Percentiles rank a stretch among this genome's conserved stretches.
These are phyloP conservation scores for Molorchus minor DNA, from an alignment of 2,888 invertebrate genomes.

Conservation along the genomic window DNA sequence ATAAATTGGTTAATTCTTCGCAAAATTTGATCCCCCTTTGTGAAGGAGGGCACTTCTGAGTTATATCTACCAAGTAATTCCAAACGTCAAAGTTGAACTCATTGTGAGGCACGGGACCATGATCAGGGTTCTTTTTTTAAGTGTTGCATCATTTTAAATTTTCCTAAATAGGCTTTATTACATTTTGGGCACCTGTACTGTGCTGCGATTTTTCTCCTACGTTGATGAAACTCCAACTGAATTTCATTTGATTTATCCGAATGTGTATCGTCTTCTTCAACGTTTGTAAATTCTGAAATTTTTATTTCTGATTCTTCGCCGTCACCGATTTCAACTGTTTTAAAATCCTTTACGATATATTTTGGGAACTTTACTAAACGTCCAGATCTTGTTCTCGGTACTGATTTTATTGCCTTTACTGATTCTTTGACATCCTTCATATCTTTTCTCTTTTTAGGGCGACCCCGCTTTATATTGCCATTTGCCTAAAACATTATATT, in stretches of 20 bases:
- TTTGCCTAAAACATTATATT: slow-evolving; percentile 40
- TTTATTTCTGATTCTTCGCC: slow-evolving; percentile 47
- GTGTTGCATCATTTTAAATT: slow-evolving; percentile 69
- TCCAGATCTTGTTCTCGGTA: slow-evolving; percentile 56
- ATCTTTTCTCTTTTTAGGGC: slow-evolving; percentile 50
- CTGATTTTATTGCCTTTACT: slow-evolving; percentile 38
- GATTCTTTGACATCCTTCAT: slow-evolving; percentile 29
- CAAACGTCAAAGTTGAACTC: slow-evolving; percentile 55
- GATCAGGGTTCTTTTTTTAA: slow-evolving; percentile 70
- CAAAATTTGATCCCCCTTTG: slow-evolving; percentile 56
- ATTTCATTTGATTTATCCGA: slow-evolving; percentile 11
- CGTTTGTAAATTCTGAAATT: slow-evolving; percentile 50
- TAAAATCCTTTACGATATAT: slow-evolving; percentile 55
- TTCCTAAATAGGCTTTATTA: slow-evolving; percentile 71
- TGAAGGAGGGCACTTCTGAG: slow-evolving; percentile 52
- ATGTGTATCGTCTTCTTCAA: slow-evolving; percentile 44
- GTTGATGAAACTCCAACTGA: slow-evolving; percentile 41
- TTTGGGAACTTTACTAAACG: slow-evolving; percentile 56
- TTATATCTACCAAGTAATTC: slow-evolving; percentile 57
- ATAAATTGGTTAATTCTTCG: slow-evolving; percentile 55
- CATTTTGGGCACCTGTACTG: slow-evolving; percentile 71
- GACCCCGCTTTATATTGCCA: slow-evolving; percentile 48
- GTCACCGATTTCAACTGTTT: slow-evolving; percentile 53
- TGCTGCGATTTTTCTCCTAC: slow-evolving; percentile 62
- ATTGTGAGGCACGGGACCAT: slow-evolving; percentile 62